Base-by-base conservation (phyloP, 2,113 vertebrate genomes). In the Axis porcinus region DNA sequence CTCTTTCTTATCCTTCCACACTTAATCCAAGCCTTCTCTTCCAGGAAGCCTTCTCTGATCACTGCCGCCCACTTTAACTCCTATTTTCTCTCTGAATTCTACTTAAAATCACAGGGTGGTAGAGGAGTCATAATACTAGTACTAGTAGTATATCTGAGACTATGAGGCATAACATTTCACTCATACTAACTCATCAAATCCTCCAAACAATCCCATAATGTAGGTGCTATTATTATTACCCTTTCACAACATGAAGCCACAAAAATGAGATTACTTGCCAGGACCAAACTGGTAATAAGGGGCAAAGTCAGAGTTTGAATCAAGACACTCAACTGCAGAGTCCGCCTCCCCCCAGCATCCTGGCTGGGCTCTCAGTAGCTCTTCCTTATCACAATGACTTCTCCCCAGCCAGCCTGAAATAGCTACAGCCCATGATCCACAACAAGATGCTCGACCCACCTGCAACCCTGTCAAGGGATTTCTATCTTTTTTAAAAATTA, bases 21-120 rank as follows among this genome's bases (percentile, higher is more conserved):
- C 30, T 28, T 94, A 60, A 85, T 40, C 28, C 23, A 84, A 95
- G 25, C 14, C n/a, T 54, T 27, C 14, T 78, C 60, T 27, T 93
- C 79, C 50, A 94, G 60, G 90, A 96, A 95, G 50, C 10, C 25
- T 58, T 96, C 79, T 89, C 43, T 95, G 60, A 86, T 78, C 54
- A 50, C 54, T 82, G 4, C 23, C 23, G 4, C 95, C 30, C 23
- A 57, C 43, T 60, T 36, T 45, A 81, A 40, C 10, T 12, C 36
- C 33, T 74, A 60, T 92, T 94, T 89, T 93, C 52, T 86, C 82
- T 54, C 60, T 50, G 54, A 23, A 21, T 93, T 93, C 36, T 89
- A 74, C 30, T 55, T 87, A 74, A 87, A 27, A 85, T 88, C 17
- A 78, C n/a, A 91, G 74, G 43, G 28, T 19, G 17, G 67, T 43